Percentiles rank a stretch among this genome's conserved stretches.
Conservation (phyloP, 2,797 vertebrate genomes). For the Carduelis carduelis region DNA sequence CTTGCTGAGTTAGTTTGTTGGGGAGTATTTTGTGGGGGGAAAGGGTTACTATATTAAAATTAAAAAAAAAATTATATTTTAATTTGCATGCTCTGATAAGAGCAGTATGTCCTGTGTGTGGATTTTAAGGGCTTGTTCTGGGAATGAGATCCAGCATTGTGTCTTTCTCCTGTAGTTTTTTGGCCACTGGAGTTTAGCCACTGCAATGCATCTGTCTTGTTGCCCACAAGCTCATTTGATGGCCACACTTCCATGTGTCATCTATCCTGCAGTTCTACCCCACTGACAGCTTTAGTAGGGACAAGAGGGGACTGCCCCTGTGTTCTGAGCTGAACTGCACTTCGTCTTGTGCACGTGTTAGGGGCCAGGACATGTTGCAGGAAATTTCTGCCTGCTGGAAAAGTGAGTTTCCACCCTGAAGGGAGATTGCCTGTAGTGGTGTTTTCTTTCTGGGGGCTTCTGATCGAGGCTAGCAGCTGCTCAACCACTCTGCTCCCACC, state of each 20-base stretch:
- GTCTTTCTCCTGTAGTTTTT: neutral
- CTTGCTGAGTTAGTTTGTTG: neutral
- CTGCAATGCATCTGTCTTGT: neutral
- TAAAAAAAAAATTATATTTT: neutral
- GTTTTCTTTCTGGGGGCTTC: neutral
- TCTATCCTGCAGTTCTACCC: neutral
- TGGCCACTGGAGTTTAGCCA: neutral
- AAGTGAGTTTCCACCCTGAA: neutral
- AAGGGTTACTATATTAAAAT: too few species aligned
- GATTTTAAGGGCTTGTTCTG: neutral
- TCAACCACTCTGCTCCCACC: neutral
- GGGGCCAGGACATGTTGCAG: neutral
- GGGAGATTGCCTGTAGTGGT: neutral
- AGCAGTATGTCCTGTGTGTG: neutral
- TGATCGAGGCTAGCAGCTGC: neutral
- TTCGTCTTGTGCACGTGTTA: rapidly evolving
- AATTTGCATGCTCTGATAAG: neutral
- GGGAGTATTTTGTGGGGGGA: rapidly evolving
- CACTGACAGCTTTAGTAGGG: neutral
- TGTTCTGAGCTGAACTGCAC: neutral
- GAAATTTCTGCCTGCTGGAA: neutral
- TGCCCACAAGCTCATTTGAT: neutral
- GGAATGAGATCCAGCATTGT: neutral
- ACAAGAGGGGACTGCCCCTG: neutral
- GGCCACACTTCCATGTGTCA: neutral